Percentiles rank a stretch among this genome's conserved stretches.
These are phyloP conservation scores for Leptocoma aspasia DNA, from an alignment of 2,113 vertebrate genomes.

Conservation along the genomic window DNA sequence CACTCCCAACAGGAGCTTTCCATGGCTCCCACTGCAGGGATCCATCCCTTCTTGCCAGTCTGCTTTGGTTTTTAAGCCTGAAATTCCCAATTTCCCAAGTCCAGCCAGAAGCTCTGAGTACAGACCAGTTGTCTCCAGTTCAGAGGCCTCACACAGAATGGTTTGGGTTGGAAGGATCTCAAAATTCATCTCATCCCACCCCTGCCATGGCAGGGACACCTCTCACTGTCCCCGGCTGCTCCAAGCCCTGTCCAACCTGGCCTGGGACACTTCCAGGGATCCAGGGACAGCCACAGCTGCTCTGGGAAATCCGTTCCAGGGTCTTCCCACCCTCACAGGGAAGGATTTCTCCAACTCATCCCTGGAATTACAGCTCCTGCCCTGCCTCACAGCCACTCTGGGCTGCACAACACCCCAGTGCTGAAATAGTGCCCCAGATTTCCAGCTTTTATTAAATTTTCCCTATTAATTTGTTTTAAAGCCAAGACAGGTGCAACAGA, in stretches of 20 bases:
- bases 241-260: fast-evolving
- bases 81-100: neutral
- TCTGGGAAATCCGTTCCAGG: neutral
- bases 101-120: neutral
- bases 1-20: neutral
- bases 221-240: fast-evolving
- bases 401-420: too few relatives aligned
- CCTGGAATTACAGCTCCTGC: neutral
- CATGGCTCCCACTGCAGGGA: fast-evolving
- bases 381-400: neutral
- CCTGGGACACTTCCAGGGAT: neutral
- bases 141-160: neutral
- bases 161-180: neutral
- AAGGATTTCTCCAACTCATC: neutral
- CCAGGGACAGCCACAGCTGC: neutral
- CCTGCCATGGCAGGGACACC: neutral
- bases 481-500: neutral
- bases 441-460: neutral
- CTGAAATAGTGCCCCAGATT: neutral
- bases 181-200: neutral
- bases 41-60: fast-evolving
- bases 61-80: neutral
- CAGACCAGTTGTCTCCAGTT: neutral
- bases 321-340: neutral
- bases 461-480: neutral